Conservation (phyloP, 2,888 invertebrate species). For the Hydropsyche betteni region DNA sequence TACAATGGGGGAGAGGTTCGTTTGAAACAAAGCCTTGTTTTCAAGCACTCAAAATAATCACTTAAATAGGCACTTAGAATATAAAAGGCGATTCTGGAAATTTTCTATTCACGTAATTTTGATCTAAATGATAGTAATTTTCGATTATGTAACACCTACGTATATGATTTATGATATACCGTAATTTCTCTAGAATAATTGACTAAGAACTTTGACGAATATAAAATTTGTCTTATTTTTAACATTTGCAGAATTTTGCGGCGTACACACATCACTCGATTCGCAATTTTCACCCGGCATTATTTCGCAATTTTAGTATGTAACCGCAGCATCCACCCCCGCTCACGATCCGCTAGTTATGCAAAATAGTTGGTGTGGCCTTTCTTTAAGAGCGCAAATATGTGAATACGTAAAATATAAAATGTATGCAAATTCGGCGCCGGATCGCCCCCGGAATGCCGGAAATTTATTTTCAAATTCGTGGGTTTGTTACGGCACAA, state of each 20-base stretch:
- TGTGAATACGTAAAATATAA: constrained; percentile 49
- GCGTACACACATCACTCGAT: background rate
- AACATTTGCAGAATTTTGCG: background rate
- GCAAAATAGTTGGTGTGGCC: constrained; percentile 49
- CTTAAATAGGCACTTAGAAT: too few species aligned
- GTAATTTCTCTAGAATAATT: too few species aligned
- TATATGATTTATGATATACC: too few species aligned
- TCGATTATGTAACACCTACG: too few species aligned
- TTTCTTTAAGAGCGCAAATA: constrained; percentile 50
- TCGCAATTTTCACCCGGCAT: background rate
- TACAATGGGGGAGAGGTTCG: constrained; percentile 3
- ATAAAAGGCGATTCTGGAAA: too few species aligned
- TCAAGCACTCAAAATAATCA: background rate
- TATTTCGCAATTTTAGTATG: constrained; percentile 3
- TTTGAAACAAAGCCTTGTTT: constrained; percentile 8
- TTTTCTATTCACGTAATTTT: too few species aligned
- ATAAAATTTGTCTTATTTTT: too few species aligned
- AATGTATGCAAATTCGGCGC: constrained; percentile 49
- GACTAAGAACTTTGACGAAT: too few species aligned
- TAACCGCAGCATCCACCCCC: constrained; percentile 21
- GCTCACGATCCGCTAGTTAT: constrained; percentile 42
- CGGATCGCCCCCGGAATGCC: constrained; percentile 46
- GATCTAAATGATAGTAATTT: too few species aligned
- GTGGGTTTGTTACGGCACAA: constrained; percentile 51
- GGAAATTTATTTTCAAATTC: constrained; percentile 51